phyloP scores from a whole-genome alignment of 1,140 invertebrate genomes.

The Drosophila auraria region DNA sequence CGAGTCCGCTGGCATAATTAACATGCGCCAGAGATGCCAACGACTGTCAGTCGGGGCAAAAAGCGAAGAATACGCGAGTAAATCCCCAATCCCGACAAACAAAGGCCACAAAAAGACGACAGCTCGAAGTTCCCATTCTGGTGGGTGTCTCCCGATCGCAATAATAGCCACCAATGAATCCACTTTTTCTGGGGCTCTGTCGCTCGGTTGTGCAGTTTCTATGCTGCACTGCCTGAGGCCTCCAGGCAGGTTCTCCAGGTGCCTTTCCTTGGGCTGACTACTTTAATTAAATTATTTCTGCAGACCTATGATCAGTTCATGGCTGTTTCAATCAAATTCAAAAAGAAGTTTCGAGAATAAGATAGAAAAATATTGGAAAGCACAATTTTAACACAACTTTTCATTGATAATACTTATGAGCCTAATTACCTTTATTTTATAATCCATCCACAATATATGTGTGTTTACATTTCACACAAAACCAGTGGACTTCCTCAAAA shows the following conservation, averaged over 20 bases:
- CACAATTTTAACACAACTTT: no score
- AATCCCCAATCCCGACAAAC: constrained; percentile 46
- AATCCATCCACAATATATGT: background rate
- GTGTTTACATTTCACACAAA: background rate
- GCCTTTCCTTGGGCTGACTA: background rate
- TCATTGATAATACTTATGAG: background rate
- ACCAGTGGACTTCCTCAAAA: constrained; percentile 5
- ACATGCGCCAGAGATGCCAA: constrained; percentile 77
- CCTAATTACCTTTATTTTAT: no score
- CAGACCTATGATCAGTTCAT: constrained; percentile 7
- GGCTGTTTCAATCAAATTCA: background rate
- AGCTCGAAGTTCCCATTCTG: constrained; percentile 5
- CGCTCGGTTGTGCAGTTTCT: constrained; percentile 15
- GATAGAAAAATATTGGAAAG: background rate
- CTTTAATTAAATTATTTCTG: constrained; percentile 25
- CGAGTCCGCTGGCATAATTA: constrained; percentile 67
- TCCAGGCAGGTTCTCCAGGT: background rate
- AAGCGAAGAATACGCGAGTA: constrained; percentile 23
- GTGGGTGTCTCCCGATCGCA: constrained; percentile 47
- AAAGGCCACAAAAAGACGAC: constrained; percentile 21
- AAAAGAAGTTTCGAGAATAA: no score
- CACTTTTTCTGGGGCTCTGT: constrained; percentile 13
- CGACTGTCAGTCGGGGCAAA: constrained; percentile 54
- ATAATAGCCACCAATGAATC: constrained; percentile 31
- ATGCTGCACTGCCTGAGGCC: constrained; percentile 27